phyloP scores from a whole-genome alignment of 2,113 vertebrate species.

The Antechinus flavipes region DNA sequence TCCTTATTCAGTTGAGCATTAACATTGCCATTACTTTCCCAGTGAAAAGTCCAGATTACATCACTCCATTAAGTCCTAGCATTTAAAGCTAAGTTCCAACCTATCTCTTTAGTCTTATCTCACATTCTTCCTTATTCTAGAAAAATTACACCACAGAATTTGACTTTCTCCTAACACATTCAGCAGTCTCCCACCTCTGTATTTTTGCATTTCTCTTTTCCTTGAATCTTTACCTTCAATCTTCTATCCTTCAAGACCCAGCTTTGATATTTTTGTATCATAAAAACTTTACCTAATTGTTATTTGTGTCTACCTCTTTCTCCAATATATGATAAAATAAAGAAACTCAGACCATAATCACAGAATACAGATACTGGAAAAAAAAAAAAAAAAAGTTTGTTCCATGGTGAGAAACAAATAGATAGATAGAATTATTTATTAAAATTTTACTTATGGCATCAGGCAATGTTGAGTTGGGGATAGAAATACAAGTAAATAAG shows the following conservation, averaged over 20 bases:
- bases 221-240: background rate
- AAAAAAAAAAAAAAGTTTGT: background rate
- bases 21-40: background rate
- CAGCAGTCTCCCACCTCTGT: background rate
- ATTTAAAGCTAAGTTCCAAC: background rate
- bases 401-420: background rate
- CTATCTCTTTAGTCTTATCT: background rate
- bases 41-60: background rate
- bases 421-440: background rate
- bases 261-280: slow-evolving; percentile 29
- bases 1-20: background rate
- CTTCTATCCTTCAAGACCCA: background rate
- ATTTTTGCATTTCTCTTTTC: background rate
- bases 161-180: background rate
- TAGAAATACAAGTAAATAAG: background rate
- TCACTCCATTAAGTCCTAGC: background rate
- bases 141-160: background rate
- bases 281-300: slow-evolving; percentile 46
- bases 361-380: background rate
- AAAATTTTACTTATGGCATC: background rate
- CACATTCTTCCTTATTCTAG: background rate
- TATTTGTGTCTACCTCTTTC: slow-evolving; percentile 1
- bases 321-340: slow-evolving; percentile 24
- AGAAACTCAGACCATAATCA: background rate
- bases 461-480: background rate